Percentiles rank a stretch among this genome's conserved stretches.
These are phyloP conservation scores for Poeciliopsis paucimaculata DNA, from an alignment of 2,797 vertebrate species.

Conservation along the genomic window DNA sequence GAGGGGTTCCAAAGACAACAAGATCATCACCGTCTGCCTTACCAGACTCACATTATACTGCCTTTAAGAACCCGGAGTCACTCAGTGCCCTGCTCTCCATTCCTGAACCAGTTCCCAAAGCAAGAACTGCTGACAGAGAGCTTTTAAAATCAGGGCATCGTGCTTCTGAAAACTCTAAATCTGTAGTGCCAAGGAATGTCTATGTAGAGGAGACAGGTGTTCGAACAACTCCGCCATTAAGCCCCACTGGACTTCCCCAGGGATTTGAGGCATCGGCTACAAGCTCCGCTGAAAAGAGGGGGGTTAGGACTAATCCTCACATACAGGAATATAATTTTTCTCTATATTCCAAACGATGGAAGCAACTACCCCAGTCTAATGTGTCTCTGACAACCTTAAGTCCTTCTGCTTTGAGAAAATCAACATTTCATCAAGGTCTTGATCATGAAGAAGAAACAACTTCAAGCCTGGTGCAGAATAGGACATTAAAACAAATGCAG, in stretches of 20 bases:
- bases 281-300: slow-evolving; percentile 46
- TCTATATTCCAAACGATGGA: slow-evolving; percentile 27
- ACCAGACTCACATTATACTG: slow-evolving; percentile 54
- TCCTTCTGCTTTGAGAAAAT: slow-evolving; percentile 20
- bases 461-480: slow-evolving; percentile 37
- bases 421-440: slow-evolving; percentile 34
- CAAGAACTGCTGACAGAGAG: slow-evolving; percentile 32
- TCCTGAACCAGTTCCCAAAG: slow-evolving; percentile 45
- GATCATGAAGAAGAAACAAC: slow-evolving; percentile 38
- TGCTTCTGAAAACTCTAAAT: slow-evolving; percentile 46
- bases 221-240: slow-evolving; percentile 47
- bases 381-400: slow-evolving; percentile 30
- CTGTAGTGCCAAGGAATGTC: slow-evolving; percentile 32
- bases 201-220: slow-evolving; percentile 39
- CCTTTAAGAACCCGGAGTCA: slow-evolving; percentile 54
- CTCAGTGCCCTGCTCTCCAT: slow-evolving; percentile 51
- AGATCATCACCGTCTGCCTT: slow-evolving; percentile 62
- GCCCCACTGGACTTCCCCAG: slow-evolving; percentile 35
- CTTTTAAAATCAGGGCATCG: slow-evolving; percentile 21
- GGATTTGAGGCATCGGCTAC: slow-evolving; percentile 40
- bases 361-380: slow-evolving; percentile 44
- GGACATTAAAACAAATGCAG: slow-evolving; percentile 28
- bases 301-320: slow-evolving; percentile 40
- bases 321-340: slow-evolving; percentile 37
- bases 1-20: slow-evolving; percentile 53